Evolutionary conservation across 2,888 invertebrate genomes (phyloP).

Genomic region (Nomada lathburiana): DNA sequence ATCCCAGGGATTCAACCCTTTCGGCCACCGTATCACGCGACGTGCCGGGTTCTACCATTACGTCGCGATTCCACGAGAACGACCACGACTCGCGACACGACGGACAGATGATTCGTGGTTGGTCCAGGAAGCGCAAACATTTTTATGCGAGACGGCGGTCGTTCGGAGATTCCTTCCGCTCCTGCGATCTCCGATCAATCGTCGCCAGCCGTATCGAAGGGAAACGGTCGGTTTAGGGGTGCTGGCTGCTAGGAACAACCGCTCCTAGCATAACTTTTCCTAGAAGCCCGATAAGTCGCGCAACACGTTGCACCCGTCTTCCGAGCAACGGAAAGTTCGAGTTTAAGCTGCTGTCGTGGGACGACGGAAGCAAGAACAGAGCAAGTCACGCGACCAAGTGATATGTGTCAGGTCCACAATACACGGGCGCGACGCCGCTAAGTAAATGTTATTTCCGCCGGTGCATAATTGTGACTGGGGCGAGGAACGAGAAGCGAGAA

Average conservation of each 20-base stretch:
- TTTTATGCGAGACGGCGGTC: conserved; percentile 80
- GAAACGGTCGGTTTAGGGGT: background rate
- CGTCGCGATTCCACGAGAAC: conserved; percentile 69
- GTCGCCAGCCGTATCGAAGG: background rate
- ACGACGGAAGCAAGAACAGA: conserved; percentile 72
- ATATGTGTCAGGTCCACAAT: conserved; percentile 83
- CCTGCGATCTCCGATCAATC: conserved; percentile 1
- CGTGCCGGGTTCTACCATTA: background rate
- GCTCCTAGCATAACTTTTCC: no score
- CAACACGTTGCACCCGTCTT: conserved; percentile 63
- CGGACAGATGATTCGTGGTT: conserved; percentile 82
- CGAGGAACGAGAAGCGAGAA: conserved; percentile 64
- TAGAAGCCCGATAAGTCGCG: conserved; percentile 25
- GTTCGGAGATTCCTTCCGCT: conserved; percentile 3
- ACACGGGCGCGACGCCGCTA: conserved; percentile 76
- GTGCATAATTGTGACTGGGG: conserved; percentile 80
- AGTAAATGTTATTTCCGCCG: conserved; percentile 82
- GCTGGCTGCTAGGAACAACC: background rate
- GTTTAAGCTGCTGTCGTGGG: conserved; percentile 77
- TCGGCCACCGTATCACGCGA: conserved; percentile 2
- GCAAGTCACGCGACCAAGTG: conserved; percentile 80
- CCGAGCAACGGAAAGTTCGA: conserved; percentile 71
- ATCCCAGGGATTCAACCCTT: conserved; percentile 71
- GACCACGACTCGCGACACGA: conserved; percentile 79
- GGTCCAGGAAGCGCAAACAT: conserved; percentile 74